Evolutionary conservation across 2,797 vertebrate species (phyloP), one percentile per base, ranked within the genome.

Genomic region (Graptemys geographica): DNA sequence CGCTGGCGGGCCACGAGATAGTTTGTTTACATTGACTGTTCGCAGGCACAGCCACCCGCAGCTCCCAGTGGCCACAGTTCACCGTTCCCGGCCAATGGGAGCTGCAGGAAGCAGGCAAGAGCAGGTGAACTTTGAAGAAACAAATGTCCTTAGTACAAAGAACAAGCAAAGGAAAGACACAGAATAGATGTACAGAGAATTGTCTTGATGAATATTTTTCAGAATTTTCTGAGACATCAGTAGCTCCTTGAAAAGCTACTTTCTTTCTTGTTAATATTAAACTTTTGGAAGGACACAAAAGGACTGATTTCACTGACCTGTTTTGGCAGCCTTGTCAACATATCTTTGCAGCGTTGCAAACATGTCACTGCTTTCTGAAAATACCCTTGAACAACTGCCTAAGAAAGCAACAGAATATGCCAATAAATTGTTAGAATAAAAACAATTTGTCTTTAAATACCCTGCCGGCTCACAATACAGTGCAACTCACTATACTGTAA

Each of bases 271-370:
- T 86, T 83, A 95, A 80, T 6, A 88, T 82, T 47, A 83, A 57
- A 95, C 83, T 83, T 23, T 79, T 84, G 80, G 44, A 80, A 88
- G 1, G 55, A 95, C 88, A 89, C 94, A 92, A 88, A 91, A 85
- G 44, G 52, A 72, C 89, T 96, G 74, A 95, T 88, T 96, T 95
- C 55, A 97, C 93, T 96, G 89, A 99, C 99, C 98, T 99, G 98
- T 97, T 98, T 98, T 12, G 99, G 99, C 57, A 99, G 95, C 56
- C 98, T 98, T 80, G 98, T 89, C 96, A 99, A 95, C 98, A 99
- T 99, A 91, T 99, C 99, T 98, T 98, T 99, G 96, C 99, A 99
- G 90, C 98, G 98, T 86, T 99, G 98, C 87, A 99, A 87, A 15
- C 90, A 98, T 33, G 31, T 95, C 88, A 98, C 96, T 1, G 99